phyloP scores from a whole-genome alignment of 2,113 vertebrate species.

The Leptodactylus fuscus region DNA sequence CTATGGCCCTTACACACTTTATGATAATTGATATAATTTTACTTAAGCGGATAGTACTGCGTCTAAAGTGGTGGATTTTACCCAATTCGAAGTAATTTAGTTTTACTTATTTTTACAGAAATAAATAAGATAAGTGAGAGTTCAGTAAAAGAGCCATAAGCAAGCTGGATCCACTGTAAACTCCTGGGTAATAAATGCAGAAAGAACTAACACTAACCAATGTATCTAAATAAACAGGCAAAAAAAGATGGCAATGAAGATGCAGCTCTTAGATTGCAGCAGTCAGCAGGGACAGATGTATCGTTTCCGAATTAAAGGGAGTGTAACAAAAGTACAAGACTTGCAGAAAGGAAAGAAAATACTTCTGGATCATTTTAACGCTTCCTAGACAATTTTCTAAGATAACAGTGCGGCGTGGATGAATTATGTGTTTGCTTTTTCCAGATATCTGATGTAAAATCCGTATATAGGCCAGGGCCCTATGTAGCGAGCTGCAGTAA shows the following conservation, averaged over 20 bases:
- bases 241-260: constrained; percentile 37
- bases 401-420: background rate
- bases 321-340: constrained; percentile 31
- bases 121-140: constrained; percentile 34
- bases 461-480: no score
- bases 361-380: background rate
- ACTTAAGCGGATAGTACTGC: background rate
- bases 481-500: no score
- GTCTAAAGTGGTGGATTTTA: constrained; percentile 22
- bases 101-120: constrained; percentile 38
- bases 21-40: constrained; percentile 4
- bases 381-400: background rate
- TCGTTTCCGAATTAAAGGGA: constrained; percentile 33
- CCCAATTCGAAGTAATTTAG: background rate
- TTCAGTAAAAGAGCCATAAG: constrained; percentile 25
- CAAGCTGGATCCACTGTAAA: constrained; percentile 27
- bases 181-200: constrained; percentile 55
- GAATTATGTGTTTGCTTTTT: background rate
- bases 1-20: background rate
- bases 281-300: constrained; percentile 44
- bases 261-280: constrained; percentile 10
- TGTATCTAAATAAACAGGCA: constrained; percentile 40
- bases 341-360: background rate
- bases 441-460: no score
- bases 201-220: constrained; percentile 36